Base-by-base conservation (phyloP, 2,113 vertebrate genomes). In the Ariopsis seemanni region DNA sequence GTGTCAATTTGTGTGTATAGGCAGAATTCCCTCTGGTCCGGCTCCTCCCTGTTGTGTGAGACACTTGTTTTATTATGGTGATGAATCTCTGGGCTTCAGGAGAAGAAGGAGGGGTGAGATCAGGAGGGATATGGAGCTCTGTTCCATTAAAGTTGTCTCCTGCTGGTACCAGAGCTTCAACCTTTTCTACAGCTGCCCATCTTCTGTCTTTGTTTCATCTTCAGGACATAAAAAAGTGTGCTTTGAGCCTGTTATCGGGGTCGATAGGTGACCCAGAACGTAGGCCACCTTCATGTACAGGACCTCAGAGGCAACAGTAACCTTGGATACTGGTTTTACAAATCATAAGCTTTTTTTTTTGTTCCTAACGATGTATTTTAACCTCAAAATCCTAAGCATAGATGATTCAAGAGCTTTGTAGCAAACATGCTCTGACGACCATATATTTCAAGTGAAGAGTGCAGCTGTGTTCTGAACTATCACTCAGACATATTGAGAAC, bases 51-150 rank as follows among this genome's bases (percentile, higher is more conserved):
- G 85, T 88, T 83, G 82, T 81, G 20, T 12, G 53, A 85, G 85
- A 88, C 72, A 62, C n/a, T 84, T 82, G 83, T 83, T 90, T 88
- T 88, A 90, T 87, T 82, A 90, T 87, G 85, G 77, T 88, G 82
- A 84, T 88, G 87, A 86, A 86, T 83, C 25, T 86, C 62, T 87
- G 63, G 58, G 69, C 84, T 86, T 86, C 48, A 65, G 67, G 53
- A 89, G 82, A 58, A 17, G 86, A 77, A 48, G 53, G 62, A 81
- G 84, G 81, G 71, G 57, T 86, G 80, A 82, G 75, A 50, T 74
- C 30, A 53, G 7, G 15, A 88, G 22, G 52, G 83, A 78, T 74
- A 22, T 60, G 58, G 4, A 34, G 62, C 81, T 78, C 63, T 69
- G 50, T 84, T 71, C 34, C 48, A 80, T 82, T 30, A 87, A 79